Evolutionary conservation across 35 echinoderm and acorn worm species (phyloP), one percentile per base, ranked within the genome.

Genomic region (Strongylocentrotus purpuratus): DNA sequence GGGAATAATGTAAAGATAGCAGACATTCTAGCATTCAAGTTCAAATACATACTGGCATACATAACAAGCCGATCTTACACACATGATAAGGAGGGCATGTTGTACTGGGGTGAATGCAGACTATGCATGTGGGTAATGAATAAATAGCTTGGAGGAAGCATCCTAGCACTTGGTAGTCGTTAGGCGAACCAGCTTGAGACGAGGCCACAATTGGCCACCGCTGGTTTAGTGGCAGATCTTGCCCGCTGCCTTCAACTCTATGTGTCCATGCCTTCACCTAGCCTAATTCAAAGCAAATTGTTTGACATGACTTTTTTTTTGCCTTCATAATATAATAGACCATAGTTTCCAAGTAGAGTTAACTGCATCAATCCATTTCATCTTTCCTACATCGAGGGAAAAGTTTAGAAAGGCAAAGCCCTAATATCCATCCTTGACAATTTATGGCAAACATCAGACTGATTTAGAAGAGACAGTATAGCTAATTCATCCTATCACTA

Each of bases 261-360:
- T 78, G 65, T 78, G 65, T 78, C 65, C 65, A 78, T 5, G 28
- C 65, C 22, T 78, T 18, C 65, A 78, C 65, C 65, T 78, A 78
- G 65, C 65, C 65, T 78, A 78, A 78, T 78, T 78, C 65, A 78
- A 15, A 78, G 65, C 65, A 78, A 78, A 78, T 78, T 78, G 25
- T 78, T 31, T n/a, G 65, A 78, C 8, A n/a, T 78, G 22, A 28
- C 20, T n/a, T 78, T 78, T 20, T 70, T 65, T 1, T n/a, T 9
- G 25, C 28, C 7, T 78, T 78, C 65, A 22, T 28, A 25, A 22
- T 28, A n/a, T n/a, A 55, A 12, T 55, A 78, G 28, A 78, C 25
- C 20, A 78, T 28, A 78, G 65, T 28, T 78, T 78, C 6, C 7
- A 78, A 22, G 65, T n/a, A 28, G 22, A 78, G 65, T 78, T 28